Percentiles rank a stretch among this genome's conserved stretches.
Conservation (phyloP, 1,140 invertebrate species). For the Drosophila insularis region DNA sequence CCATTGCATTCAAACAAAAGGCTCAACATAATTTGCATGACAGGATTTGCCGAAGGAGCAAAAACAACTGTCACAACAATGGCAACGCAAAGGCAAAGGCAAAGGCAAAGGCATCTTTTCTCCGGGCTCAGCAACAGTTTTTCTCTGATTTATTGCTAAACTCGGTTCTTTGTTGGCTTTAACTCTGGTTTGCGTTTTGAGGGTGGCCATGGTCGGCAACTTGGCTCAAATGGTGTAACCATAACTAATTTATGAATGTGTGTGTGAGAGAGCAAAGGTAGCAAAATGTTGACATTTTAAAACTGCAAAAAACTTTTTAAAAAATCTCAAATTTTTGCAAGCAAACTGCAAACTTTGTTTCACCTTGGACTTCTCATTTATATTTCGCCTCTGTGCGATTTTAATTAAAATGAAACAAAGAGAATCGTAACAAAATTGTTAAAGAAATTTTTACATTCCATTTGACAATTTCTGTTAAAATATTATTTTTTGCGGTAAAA, state of each 20-base stretch:
- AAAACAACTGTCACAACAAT: slow-evolving; percentile 42
- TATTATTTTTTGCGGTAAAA: no score
- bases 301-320: not conserved
- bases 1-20: slow-evolving; percentile 28
- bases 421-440: not conserved
- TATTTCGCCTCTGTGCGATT: not conserved
- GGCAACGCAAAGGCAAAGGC: slow-evolving; percentile 3
- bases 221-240: slow-evolving; percentile 19
- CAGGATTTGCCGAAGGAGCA: slow-evolving; percentile 14
- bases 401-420: not conserved
- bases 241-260: slow-evolving; percentile 29
- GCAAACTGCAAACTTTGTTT: not conserved
- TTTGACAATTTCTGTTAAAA: not conserved
- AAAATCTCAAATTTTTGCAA: not conserved
- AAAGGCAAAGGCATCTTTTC: slow-evolving; percentile 1
- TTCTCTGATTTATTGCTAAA: slow-evolving; percentile 34
- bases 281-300: not conserved
- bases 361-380: not conserved
- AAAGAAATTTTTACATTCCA: not conserved
- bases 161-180: slow-evolving; percentile 18
- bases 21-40: slow-evolving; percentile 26
- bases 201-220: not conserved
- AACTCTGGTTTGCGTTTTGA: slow-evolving; percentile 1
- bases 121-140: slow-evolving; percentile 16
- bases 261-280: slow-evolving; percentile 1